Evolutionary conservation across 2,888 invertebrate species (phyloP).

Genomic region (Bhutanitis thaidina): DNA sequence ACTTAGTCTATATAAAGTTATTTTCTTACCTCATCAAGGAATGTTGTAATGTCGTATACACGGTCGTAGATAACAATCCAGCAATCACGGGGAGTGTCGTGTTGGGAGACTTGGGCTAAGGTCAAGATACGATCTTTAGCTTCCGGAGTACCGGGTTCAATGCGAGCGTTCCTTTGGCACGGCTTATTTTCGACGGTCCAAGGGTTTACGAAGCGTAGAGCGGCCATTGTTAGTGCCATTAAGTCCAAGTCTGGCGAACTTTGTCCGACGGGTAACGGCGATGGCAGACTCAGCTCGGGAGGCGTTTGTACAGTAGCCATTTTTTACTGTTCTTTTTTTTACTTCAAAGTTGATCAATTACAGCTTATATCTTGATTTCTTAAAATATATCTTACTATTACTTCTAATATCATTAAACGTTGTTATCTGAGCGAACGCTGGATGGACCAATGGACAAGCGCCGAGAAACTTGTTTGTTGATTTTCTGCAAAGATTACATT

Average conservation of each 20-base stretch:
- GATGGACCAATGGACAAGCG: conserved; percentile 42
- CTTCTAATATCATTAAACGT: conserved; percentile 25
- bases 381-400: conserved; percentile 26
- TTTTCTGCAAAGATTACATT: conserved; percentile 12
- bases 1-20: too few species aligned
- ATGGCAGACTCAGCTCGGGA: conserved; percentile 53
- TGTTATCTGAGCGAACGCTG: conserved; percentile 22
- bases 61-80: conserved; percentile 94
- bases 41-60: conserved; percentile 89
- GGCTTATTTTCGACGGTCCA: conserved; percentile 53
- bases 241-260: conserved; percentile 58
- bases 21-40: conserved; percentile 83
- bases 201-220: conserved; percentile 66
- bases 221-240: conserved; percentile 71
- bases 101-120: conserved; percentile 87
- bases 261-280: conserved; percentile 49
- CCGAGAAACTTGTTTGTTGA: conserved; percentile 32
- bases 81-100: conserved; percentile 86
- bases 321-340: conserved; percentile 3
- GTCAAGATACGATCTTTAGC: conserved; percentile 76
- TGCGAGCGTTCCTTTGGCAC: conserved; percentile 40
- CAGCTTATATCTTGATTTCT: background rate
- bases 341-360: conserved; percentile 20
- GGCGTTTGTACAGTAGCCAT: conserved; percentile 67
- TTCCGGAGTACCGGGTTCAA: conserved; percentile 52